Evolutionary conservation across 30 jellyfish, hydroid and myxozoan species (phyloP).

Genomic region (Turritopsis dohrnii): DNA sequence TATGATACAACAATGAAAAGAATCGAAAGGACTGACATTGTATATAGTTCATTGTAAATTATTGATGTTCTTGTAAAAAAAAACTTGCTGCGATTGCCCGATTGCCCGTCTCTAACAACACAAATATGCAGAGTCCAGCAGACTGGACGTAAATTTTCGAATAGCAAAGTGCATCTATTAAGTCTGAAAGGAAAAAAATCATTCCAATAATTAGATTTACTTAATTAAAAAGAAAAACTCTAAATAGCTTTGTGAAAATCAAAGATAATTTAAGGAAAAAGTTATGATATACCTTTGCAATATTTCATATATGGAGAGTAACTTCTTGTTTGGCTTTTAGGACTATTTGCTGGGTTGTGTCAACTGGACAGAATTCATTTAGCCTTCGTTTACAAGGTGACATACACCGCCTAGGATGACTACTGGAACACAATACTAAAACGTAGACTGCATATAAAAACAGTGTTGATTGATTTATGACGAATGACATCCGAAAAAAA

Average conservation of each 20-base stretch:
- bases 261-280: too few species aligned
- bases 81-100: constrained; percentile 6
- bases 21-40: neutral
- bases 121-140: constrained; percentile 17
- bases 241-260: neutral
- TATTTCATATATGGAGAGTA: neutral
- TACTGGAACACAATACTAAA: neutral
- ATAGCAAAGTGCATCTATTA: neutral
- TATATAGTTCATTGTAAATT: neutral
- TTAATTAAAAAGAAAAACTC: neutral
- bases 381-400: neutral
- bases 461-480: neutral
- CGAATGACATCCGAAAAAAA: neutral
- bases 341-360: neutral
- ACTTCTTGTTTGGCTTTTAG: neutral
- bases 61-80: neutral
- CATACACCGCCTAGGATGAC: neutral
- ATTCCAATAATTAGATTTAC: neutral
- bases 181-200: neutral
- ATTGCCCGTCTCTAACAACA: constrained; percentile 23
- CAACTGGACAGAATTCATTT: neutral
- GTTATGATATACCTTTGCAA: neutral
- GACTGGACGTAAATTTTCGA: neutral
- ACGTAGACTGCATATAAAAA: neutral
- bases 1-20: neutral